Evolutionary conservation across 2,113 vertebrate genomes (phyloP).

Genomic region (Gnathonemus echidnorhynchus): DNA sequence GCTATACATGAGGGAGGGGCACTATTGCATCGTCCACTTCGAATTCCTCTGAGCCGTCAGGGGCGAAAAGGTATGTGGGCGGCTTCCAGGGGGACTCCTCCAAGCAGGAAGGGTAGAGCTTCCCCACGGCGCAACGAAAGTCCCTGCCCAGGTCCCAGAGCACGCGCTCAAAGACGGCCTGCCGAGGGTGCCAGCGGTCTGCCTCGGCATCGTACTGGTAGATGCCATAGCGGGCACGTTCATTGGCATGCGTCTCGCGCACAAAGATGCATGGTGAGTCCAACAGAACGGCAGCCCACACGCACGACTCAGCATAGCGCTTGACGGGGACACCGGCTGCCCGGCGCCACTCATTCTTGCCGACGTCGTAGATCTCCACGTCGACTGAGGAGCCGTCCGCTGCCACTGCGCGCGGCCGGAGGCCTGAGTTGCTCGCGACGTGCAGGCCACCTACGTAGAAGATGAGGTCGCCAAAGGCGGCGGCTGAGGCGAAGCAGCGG

Average conservation of each 20-base stretch:
- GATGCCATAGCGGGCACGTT: conserved; percentile 87
- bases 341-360: conserved; percentile 88
- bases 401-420: conserved; percentile 77
- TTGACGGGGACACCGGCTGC: conserved; percentile 91
- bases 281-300: conserved; percentile 83
- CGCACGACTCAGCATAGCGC: conserved; percentile 85
- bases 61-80: conserved; percentile 88
- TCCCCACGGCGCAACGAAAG: conserved; percentile 91
- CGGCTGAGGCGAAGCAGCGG: conserved; percentile 88
- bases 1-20: conserved; percentile 78
- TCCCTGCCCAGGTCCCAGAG: conserved; percentile 92
- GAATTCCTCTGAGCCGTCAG: conserved; percentile 84
- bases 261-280: conserved; percentile 87
- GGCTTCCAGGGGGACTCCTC: conserved; percentile 97
- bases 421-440: conserved; percentile 82
- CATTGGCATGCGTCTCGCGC: conserved; percentile 88
- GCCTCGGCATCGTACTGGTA: conserved; percentile 86
- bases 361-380: conserved; percentile 89
- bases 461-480: conserved; percentile 84
- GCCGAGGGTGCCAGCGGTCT: conserved; percentile 85
- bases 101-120: conserved; percentile 95
- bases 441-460: conserved; percentile 94
- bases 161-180: conserved; percentile 87
- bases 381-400: conserved; percentile 85
- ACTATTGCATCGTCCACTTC: conserved; percentile 87